A percentile compares a stretch with the other conserved stretches of the same genome.
Conservation (phyloP, 1,140 invertebrate genomes). For the Papilio helenus region DNA sequence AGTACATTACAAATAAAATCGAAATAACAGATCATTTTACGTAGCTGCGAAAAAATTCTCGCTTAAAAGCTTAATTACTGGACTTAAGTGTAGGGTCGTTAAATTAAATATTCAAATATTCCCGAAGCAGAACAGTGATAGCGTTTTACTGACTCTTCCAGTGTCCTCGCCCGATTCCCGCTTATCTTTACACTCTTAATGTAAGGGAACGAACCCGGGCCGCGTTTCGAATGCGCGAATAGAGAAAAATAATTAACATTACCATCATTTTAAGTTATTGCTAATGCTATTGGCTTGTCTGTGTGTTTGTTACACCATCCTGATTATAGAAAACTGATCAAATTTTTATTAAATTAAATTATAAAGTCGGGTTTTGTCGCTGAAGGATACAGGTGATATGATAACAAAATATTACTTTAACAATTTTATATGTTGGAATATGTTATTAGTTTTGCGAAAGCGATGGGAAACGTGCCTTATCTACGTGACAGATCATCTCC, state of each 20-base stretch:
- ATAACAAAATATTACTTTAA: background rate
- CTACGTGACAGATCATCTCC: background rate
- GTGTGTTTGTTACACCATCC: too few species aligned
- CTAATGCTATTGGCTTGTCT: too few species aligned
- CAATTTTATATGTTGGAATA: background rate
- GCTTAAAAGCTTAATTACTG: conserved; percentile 37
- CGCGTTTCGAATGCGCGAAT: background rate
- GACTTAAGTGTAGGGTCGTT: conserved; percentile 30
- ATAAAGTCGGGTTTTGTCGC: too few species aligned
- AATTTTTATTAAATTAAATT: too few species aligned
- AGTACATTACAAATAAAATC: background rate
- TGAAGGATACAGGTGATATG: too few species aligned
- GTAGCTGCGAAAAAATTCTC: background rate
- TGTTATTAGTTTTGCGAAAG: conserved; percentile 12
- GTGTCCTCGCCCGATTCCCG: conserved; percentile 16
- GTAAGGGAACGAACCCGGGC: background rate
- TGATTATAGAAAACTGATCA: too few species aligned
- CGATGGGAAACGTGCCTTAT: conserved; percentile 2
- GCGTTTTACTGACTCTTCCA: conserved; percentile 33
- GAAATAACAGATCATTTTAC: conserved; percentile 1
- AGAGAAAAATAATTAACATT: background rate
- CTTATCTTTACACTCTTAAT: conserved; percentile 33
- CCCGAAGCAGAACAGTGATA: conserved; percentile 37
- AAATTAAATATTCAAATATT: conserved; percentile 40
- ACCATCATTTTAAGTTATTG: background rate